These are phyloP conservation scores for Agonopterix subpropinquella DNA, from an alignment of 2,888 invertebrate genomes.

Conservation along the genomic window DNA sequence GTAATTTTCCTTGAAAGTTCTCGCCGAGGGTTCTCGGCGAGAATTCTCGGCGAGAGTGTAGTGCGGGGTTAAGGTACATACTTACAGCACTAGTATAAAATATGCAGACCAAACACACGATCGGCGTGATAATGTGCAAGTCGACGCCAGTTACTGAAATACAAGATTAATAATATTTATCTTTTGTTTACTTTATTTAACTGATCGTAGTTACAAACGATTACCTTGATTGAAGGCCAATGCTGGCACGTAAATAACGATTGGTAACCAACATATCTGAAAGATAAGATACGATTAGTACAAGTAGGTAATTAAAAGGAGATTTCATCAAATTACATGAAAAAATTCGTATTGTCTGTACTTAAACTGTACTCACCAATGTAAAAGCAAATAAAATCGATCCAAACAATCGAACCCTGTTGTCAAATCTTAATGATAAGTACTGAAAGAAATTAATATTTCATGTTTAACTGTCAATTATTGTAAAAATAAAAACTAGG, in stretches of 20 bases:
- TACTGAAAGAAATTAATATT: constrained; percentile 69
- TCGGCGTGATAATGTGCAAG: constrained; percentile 86
- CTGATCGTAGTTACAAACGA: neutral
- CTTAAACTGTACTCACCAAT: constrained; percentile 71
- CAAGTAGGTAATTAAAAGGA: neutral
- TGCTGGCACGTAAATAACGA: constrained; percentile 86
- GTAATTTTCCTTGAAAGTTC: no score
- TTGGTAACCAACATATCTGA: constrained; percentile 85
- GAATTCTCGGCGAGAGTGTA: no score
- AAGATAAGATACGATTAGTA: constrained; percentile 21
- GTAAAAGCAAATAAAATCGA: constrained; percentile 81
- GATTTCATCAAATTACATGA: neutral
- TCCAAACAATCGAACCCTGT: constrained; percentile 80
- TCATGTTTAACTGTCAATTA: no score
- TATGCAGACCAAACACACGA: constrained; percentile 88
- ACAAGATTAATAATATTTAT: constrained; percentile 1
- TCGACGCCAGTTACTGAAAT: constrained; percentile 88
- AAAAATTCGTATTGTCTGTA: neutral
- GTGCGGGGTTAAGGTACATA: no score
- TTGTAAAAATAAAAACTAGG: no score
- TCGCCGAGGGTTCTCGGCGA: no score
- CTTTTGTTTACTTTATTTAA: neutral
- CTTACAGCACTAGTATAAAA: constrained; percentile 90
- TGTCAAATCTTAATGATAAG: constrained; percentile 82
- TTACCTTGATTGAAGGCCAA: constrained; percentile 87